These are phyloP conservation scores for Adelognathus sp. DNA, from an alignment of 2,888 invertebrate species.

Conservation along the genomic window DNA sequence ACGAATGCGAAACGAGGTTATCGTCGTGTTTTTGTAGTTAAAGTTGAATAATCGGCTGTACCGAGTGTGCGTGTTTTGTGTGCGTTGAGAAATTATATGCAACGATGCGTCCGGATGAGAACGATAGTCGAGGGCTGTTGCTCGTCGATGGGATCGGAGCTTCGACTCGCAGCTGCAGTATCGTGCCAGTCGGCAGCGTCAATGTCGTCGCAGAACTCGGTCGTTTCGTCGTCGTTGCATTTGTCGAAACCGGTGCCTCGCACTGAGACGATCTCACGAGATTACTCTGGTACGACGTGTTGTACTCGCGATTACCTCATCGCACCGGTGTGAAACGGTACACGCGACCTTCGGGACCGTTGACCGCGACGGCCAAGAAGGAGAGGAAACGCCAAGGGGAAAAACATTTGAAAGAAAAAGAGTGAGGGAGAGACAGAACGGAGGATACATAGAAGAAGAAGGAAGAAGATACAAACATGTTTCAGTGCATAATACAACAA, in stretches of 20 bases:
- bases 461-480: constrained; percentile 82
- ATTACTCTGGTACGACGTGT: neutral
- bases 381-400: constrained; percentile 21
- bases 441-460: neutral
- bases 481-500: constrained; percentile 92
- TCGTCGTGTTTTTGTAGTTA: neutral
- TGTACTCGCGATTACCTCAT: constrained; percentile 27
- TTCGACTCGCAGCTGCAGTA: neutral
- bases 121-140: neutral
- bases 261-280: neutral
- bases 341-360: constrained; percentile 57
- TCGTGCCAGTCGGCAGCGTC: constrained; percentile 2
- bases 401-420: constrained; percentile 18
- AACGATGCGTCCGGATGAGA: constrained; percentile 38
- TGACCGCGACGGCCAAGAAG: constrained; percentile 43
- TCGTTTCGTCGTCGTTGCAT: neutral
- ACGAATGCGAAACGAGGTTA: constrained; percentile 6
- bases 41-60: neutral
- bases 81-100: neutral
- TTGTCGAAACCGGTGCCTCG: neutral
- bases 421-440: constrained; percentile 7
- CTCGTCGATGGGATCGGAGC: constrained; percentile 14
- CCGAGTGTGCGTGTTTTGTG: neutral
- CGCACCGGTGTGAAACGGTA: constrained; percentile 12
- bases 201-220: constrained; percentile 16